Percentiles rank a stretch among this genome's conserved stretches.
Conservation (phyloP, 1,140 invertebrate genomes). For the Trissolcus basalis region DNA sequence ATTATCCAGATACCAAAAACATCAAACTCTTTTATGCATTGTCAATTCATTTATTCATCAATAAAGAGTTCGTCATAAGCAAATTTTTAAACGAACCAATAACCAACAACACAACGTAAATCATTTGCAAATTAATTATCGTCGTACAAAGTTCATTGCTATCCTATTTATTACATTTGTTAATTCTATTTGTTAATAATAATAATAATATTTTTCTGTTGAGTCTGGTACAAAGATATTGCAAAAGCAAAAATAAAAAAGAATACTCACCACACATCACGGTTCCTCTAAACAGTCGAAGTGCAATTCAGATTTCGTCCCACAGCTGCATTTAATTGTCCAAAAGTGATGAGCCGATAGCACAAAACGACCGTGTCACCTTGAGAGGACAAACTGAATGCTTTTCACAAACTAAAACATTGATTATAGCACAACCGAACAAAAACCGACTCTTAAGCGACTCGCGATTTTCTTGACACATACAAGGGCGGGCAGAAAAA, state of each 20-base stretch:
- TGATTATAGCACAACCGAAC: not conserved
- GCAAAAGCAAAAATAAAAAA: not conserved
- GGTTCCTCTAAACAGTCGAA: conserved; percentile 12
- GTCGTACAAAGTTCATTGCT: no score
- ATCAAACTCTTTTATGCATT: no score
- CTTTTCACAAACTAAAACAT: not conserved
- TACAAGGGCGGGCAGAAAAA: not conserved
- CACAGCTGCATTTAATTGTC: conserved; percentile 31
- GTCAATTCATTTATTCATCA: no score
- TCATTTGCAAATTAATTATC: no score
- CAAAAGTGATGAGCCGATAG: not conserved
- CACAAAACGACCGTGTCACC: conserved; percentile 14
- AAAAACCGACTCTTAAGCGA: conserved; percentile 17
- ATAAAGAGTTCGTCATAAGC: no score
- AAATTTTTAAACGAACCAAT: no score
- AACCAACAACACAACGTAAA: no score
- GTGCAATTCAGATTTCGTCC: conserved; percentile 2
- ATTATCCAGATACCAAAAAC: no score
- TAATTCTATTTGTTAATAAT: no score
- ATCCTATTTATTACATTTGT: no score
- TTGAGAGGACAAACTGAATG: not conserved
- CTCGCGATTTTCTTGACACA: not conserved
- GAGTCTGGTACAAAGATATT: no score
- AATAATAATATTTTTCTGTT: no score
- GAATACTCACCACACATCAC: conserved; percentile 52